Evolutionary conservation across 2,797 vertebrate species (phyloP).

Genomic region (Sebastes variabilis): DNA sequence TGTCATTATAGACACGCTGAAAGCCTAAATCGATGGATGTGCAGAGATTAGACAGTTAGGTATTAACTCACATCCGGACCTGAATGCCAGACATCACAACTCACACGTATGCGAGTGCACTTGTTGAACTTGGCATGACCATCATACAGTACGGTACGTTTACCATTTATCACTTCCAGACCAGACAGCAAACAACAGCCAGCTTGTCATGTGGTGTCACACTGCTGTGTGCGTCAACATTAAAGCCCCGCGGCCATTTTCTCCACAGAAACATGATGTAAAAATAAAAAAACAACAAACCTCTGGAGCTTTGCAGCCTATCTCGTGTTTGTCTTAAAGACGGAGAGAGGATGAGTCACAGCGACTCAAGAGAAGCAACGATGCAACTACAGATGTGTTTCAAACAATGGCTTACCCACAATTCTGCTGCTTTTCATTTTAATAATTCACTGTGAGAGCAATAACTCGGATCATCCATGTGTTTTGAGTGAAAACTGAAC

Average conservation of each 20-base stretch:
- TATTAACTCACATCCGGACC: constrained; percentile 47
- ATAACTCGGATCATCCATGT: neutral
- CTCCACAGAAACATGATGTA: neutral
- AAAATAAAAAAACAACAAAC: neutral
- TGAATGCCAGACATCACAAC: neutral
- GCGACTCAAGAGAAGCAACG: neutral
- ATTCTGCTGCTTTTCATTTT: neutral
- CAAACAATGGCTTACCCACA: neutral
- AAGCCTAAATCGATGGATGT: constrained; percentile 8
- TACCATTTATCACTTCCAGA: constrained; percentile 58
- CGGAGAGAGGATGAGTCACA: neutral
- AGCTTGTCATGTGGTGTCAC: neutral
- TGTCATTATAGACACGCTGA: neutral
- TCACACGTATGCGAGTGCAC: neutral
- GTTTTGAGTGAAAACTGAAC: neutral
- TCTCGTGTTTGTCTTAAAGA: neutral
- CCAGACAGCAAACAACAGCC: constrained; percentile 55
- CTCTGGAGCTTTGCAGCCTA: neutral
- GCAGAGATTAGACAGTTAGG: constrained; percentile 38
- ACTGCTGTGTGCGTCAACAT: constrained; percentile 14
- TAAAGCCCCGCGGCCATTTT: neutral
- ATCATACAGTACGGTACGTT: neutral
- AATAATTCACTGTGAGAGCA: neutral
- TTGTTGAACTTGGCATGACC: constrained; percentile 7
- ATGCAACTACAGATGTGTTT: neutral